Conservation (phyloP, 2,113 vertebrate genomes). For the Nesoenas mayeri region DNA sequence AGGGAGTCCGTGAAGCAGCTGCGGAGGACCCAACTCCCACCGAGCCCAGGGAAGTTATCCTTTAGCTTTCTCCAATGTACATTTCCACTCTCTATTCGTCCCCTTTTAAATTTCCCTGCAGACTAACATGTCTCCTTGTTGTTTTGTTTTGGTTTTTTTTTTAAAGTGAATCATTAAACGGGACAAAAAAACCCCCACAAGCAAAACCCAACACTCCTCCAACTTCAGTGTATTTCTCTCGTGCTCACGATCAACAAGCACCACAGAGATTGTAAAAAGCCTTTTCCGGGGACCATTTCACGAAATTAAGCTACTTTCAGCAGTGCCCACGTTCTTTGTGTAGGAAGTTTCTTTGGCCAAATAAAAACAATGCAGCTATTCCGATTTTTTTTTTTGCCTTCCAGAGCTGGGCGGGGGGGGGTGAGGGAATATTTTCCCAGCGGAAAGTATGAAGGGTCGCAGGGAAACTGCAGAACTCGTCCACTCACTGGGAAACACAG, state of each 20-base stretch:
- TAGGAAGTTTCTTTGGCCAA: background rate
- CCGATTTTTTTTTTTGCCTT: background rate
- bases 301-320: background rate
- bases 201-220: fast-evolving
- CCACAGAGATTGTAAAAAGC: background rate
- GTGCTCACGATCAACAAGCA: background rate
- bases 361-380: background rate
- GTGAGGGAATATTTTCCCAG: background rate
- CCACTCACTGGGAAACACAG: background rate
- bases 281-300: background rate
- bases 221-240: background rate
- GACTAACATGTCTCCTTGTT: fast-evolving
- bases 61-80: background rate
- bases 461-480: background rate
- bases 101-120: fast-evolving
- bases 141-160: no score
- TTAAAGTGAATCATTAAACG: background rate
- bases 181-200: background rate
- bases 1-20: background rate
- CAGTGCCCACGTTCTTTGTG: background rate
- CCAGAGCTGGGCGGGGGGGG: background rate
- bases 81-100: background rate
- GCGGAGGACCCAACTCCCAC: background rate
- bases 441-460: background rate
- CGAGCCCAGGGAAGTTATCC: background rate